Evolutionary conservation across 2,113 vertebrate genomes (phyloP).

Genomic region (Podocnemis expansa): DNA sequence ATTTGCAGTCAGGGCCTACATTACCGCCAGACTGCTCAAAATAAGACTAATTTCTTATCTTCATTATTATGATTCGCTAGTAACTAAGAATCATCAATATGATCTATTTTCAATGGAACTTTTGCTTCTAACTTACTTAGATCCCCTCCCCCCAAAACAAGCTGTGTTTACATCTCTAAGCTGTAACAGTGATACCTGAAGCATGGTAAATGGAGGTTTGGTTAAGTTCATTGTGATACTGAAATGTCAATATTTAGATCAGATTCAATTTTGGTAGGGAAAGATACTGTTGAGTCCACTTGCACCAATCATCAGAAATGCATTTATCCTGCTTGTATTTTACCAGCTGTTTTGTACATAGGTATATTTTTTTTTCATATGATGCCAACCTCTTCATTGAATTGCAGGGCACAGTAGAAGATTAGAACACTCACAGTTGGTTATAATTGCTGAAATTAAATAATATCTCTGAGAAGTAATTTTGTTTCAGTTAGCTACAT

Average conservation of each 20-base stretch:
- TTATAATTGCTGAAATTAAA: background rate
- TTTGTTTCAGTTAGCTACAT: background rate
- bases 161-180: background rate
- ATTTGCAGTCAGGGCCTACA: background rate
- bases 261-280: background rate
- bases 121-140: background rate
- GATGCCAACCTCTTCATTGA: background rate
- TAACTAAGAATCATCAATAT: background rate
- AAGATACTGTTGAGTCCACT: background rate
- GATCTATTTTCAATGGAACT: background rate
- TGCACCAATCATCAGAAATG: background rate
- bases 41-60: background rate
- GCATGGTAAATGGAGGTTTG: background rate
- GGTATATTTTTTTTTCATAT: background rate
- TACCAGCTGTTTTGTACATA: background rate
- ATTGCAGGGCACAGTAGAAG: background rate
- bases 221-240: background rate
- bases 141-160: background rate
- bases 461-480: background rate
- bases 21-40: background rate
- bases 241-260: background rate
- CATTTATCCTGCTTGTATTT: accelerated
- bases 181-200: background rate
- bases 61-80: background rate
- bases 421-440: background rate